Base-by-base conservation (phyloP, 2,797 vertebrate genomes). In the Parauchenoglanis ngamensis region DNA sequence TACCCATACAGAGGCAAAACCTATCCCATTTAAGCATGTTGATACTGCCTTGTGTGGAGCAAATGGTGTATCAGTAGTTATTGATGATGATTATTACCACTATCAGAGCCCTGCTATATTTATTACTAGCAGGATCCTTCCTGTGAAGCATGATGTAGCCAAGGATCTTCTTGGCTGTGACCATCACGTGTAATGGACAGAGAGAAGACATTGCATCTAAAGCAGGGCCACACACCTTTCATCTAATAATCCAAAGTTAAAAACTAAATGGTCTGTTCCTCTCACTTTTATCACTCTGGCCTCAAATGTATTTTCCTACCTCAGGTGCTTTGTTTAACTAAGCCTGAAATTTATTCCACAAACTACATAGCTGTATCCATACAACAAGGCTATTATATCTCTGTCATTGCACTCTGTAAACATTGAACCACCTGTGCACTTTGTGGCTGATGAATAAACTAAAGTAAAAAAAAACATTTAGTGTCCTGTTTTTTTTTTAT, bases 91-190 rank as follows among this genome's bases (percentile, higher is more conserved):
- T 90, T 95, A 31, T 87, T 95, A 93, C 91, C 67, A 79, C 49
- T 95, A 90, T 57, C 61, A 2, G 0, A 94, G 88, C 85, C 1
- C 54, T 4, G 70, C n/a, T 78, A 0, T 59, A 11, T 84, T 95
- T 11, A 0, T 65, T 1, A 2, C 0, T 4, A 2, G 1, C 79
- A 91, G 0, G 85, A 6, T 35, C 0, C 7, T 91, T 1, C 93
- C 93, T 49, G 83, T 75, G 31, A 86, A 90, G 73, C 88, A 91
- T 15, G 89, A 23, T 13, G 90, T 94, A 1, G 91, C 93, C 57
- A 19, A 85, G 83, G 92, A 92, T 56, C 82, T 95, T 56, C 94
- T 95, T 0, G 93, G 93, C 84, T 95, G 95, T 44, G 93, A 95
- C 88, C 94, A 94, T 90, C 65, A 85, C 80, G 49, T 56, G 76